Evolutionary conservation across 1,140 invertebrate species (phyloP), one percentile per base, ranked within the genome.

Genomic region (Drosophila ambigua): DNA sequence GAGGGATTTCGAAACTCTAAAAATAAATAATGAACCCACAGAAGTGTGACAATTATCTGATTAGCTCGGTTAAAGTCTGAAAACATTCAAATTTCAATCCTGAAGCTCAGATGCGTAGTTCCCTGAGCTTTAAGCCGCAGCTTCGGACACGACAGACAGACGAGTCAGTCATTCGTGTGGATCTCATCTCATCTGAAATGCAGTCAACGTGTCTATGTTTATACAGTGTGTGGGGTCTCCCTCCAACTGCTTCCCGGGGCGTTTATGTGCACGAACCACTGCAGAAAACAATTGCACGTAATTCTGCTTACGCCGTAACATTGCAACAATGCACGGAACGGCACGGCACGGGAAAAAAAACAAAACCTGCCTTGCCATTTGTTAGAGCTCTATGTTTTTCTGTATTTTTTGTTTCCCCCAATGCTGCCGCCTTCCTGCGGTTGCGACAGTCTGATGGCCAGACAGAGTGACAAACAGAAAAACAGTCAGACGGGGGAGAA

Each of bases 281-380:
- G 82, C 87, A 82, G 77, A 90, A 84, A 89, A 89, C 84, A 89
- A 89, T 89, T 83, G 84, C 84, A 89, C 84, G 84, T 89, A 89
- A 89, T 89, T 89, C 84, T 89, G 84, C 84, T 89, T 85, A 89
- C 84, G 85, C 68, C 52, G 83, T 88, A 74, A 49, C 84, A 79
- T 84, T 84, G 79, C 84, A 77, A 89, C 79, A 89, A 74, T 69
- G 67, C 77, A 66, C 31, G 59, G 60, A 28, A 28, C 5, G 26
- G 26, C 35, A 39, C 35, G 31, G 31, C 9, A 65, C 35, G 41
- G 23, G 28, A 59, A 67, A 69, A 71, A 60, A 54, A 51, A 59
- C 45, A 55, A 57, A 63, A 35, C 49, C 58, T 62, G 63, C 45
- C 66, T 69, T 50, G 45, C 75, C 72, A 77, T 83, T 82, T 88